Conservation (phyloP, 2,888 invertebrate genomes). For the Cosmopolites sordidus region DNA sequence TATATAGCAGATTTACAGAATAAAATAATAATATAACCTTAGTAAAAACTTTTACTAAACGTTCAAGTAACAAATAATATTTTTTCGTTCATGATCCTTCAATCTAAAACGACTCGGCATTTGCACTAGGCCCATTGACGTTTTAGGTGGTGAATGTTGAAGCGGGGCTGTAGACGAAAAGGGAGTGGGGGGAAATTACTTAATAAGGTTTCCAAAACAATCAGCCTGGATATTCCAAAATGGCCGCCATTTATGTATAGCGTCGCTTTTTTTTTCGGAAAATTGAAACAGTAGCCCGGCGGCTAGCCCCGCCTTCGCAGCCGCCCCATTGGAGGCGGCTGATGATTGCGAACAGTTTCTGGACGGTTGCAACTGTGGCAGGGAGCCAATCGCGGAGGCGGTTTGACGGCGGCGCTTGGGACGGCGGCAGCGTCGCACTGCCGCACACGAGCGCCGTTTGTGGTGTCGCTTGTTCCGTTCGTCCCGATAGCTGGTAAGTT, state of each 20-base stretch:
- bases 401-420: constrained; percentile 51
- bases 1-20: no score
- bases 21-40: no score
- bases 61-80: no score
- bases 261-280: constrained; percentile 32
- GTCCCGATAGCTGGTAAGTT: constrained; percentile 1
- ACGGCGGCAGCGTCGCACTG: constrained; percentile 30
- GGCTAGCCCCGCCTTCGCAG: constrained; percentile 25
- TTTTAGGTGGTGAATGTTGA: not conserved
- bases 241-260: constrained; percentile 40
- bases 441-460: constrained; percentile 50
- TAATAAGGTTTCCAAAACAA: constrained; percentile 43
- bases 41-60: no score
- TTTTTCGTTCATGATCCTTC: no score
- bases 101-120: no score
- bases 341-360: constrained; percentile 38
- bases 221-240: constrained; percentile 47
- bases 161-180: not conserved
- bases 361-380: constrained; percentile 44
- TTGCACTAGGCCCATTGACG: constrained; percentile 9
- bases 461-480: constrained; percentile 30
- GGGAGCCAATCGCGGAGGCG: constrained; percentile 52
- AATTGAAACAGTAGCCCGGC: constrained; percentile 43
- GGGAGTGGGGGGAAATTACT: constrained; percentile 19
- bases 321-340: constrained; percentile 29